These are phyloP conservation scores for Eupeodes luniger DNA, from an alignment of 2,888 invertebrate genomes.

Conservation along the genomic window DNA sequence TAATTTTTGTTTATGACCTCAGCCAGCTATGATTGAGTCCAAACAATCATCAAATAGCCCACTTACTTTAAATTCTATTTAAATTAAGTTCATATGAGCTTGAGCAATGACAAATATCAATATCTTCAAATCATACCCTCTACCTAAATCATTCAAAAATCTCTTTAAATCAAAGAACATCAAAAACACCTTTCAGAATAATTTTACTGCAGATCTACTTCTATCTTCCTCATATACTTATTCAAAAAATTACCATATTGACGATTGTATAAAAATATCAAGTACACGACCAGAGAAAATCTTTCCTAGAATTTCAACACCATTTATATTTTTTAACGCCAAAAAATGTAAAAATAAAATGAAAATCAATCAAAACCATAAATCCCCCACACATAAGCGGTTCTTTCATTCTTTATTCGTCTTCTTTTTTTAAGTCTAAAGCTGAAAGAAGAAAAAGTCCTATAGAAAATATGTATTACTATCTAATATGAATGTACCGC, in stretches of 20 bases:
- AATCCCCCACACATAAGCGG: slow-evolving; percentile 48
- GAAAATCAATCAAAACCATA: slow-evolving; percentile 58
- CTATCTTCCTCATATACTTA: too few species aligned
- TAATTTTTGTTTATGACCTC: too few species aligned
- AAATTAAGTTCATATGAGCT: too few species aligned
- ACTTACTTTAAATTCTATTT: too few species aligned
- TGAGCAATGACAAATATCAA: too few species aligned
- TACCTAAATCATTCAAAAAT: neutral
- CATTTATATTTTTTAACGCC: neutral
- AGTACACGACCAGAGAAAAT: neutral
- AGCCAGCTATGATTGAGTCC: too few species aligned
- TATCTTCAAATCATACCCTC: neutral
- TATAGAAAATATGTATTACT: slow-evolving; percentile 18
- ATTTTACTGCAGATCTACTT: neutral
- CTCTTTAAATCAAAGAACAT: neutral
- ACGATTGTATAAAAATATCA: neutral
- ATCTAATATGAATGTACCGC: slow-evolving; percentile 15
- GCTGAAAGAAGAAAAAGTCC: slow-evolving; percentile 5
- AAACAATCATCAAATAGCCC: too few species aligned
- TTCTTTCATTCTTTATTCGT: neutral
- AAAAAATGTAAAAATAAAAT: neutral
- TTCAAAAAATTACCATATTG: slow-evolving; percentile 10
- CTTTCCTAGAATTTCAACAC: neutral
- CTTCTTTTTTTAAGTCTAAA: neutral
- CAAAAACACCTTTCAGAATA: neutral